A percentile compares a stretch with the other conserved stretches of the same genome.
phyloP scores from a whole-genome alignment of 2,113 vertebrate genomes.

The Plotosus lineatus region DNA sequence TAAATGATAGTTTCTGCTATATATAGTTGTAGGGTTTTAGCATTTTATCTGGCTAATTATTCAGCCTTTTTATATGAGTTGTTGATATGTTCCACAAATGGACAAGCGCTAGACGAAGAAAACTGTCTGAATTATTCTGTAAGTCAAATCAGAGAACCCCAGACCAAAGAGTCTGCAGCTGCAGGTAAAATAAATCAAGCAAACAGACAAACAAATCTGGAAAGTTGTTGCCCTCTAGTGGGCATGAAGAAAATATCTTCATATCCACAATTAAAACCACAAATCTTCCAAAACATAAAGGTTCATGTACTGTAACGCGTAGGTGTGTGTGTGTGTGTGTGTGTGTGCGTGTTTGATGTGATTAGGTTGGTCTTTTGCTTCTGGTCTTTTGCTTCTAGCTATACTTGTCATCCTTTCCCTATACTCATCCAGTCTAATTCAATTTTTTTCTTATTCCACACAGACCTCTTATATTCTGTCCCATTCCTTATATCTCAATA shows the following conservation, averaged over 20 bases:
- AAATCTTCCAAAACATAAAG: neutral
- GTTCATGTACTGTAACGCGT: no score
- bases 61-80: no score
- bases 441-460: conserved; percentile 12
- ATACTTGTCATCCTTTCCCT: neutral
- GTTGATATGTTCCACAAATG: no score
- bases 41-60: no score
- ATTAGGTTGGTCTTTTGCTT: neutral
- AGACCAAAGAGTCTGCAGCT: no score
- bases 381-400: neutral
- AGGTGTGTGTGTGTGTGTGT: neutral
- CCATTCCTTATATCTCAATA: neutral
- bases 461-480: conserved; percentile 25
- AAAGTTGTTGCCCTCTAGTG: conserved; percentile 48
- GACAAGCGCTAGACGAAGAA: no score
- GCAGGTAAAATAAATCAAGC: no score
- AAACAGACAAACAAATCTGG: no score
- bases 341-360: neutral
- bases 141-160: no score
- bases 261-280: neutral
- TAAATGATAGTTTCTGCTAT: no score
- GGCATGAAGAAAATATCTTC: neutral
- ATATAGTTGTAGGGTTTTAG: no score
- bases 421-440: conserved; percentile 16
- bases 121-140: no score